These are phyloP conservation scores for Holacanthus passer DNA, from an alignment of 2,113 vertebrate genomes.

Conservation along the genomic window DNA sequence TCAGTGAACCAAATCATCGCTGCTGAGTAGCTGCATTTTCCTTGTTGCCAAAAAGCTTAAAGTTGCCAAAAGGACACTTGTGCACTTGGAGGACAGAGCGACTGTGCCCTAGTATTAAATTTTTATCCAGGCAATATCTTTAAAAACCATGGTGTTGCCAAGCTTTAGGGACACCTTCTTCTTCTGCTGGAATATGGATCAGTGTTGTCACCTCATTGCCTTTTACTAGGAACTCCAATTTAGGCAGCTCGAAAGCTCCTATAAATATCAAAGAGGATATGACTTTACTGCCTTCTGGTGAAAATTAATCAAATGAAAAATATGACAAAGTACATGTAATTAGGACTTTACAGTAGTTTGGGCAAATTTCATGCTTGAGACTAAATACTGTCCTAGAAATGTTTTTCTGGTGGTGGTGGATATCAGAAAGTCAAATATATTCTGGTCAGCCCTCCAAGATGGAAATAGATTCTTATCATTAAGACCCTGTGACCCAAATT, in stretches of 20 bases:
- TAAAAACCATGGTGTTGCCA: slow-evolving; percentile 5
- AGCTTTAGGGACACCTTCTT: slow-evolving; percentile 22
- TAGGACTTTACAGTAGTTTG: background rate
- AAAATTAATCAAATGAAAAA: background rate
- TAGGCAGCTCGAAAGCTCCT: background rate
- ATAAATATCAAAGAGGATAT: background rate
- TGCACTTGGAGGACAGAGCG: slow-evolving; percentile 14
- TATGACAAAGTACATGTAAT: background rate
- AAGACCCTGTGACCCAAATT: slow-evolving; percentile 12
- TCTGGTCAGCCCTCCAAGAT: slow-evolving; percentile 5
- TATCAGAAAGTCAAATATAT: slow-evolving; percentile 15
- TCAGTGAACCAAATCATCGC: background rate
- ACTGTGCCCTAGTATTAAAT: slow-evolving; percentile 2
- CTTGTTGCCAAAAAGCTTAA: slow-evolving; percentile 34
- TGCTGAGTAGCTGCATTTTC: background rate
- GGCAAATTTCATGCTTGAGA: background rate
- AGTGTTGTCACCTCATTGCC: slow-evolving; percentile 2
- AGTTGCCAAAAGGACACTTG: slow-evolving; percentile 24
- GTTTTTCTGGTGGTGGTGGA: background rate
- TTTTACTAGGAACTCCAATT: slow-evolving; percentile 23
- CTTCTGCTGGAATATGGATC: slow-evolving; percentile 25
- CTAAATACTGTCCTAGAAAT: background rate
- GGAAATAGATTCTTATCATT: slow-evolving; percentile 4
- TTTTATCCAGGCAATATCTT: slow-evolving; percentile 28
- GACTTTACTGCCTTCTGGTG: background rate